phyloP scores from a whole-genome alignment of 2,113 vertebrate species.

The Myrmophylax atrothorax region DNA sequence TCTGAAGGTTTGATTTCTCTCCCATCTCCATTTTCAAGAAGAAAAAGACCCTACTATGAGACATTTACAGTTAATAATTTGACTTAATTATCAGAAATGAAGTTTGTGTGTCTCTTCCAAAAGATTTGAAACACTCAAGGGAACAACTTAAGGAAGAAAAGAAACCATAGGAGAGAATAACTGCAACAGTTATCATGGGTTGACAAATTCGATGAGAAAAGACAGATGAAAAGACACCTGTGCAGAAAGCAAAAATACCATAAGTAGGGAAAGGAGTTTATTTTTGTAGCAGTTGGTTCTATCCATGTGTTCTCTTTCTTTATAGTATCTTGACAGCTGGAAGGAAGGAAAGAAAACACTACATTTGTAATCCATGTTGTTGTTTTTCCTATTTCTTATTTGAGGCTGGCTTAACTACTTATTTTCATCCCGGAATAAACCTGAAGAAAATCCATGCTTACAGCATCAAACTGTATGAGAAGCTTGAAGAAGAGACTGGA shows the following conservation, averaged over 20 bases:
- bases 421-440: slow-evolving; percentile 98
- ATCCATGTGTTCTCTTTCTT: slow-evolving; percentile 2
- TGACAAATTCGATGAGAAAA: not conserved
- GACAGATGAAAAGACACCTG: not conserved
- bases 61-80: not conserved
- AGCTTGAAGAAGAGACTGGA: slow-evolving; percentile 91
- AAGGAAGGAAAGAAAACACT: not conserved
- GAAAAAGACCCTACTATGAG: not conserved
- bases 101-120: not conserved
- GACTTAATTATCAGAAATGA: not conserved
- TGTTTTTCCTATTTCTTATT: slow-evolving; percentile 19
- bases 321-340: not conserved
- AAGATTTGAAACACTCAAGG: not conserved
- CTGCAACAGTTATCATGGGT: not conserved
- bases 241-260: not conserved
- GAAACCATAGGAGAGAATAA: not conserved
- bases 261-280: not conserved
- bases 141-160: not conserved
- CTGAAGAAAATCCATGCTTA: slow-evolving; percentile 95
- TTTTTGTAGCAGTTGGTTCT: not conserved
- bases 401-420: slow-evolving; percentile 95
- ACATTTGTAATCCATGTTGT: not conserved
- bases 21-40: not conserved
- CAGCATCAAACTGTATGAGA: slow-evolving; percentile 94
- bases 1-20: not conserved